Percentiles rank a stretch among this genome's conserved stretches.
Evolutionary conservation across 2,797 vertebrate genomes (phyloP).

Genomic region (Cuniculus paca): DNA sequence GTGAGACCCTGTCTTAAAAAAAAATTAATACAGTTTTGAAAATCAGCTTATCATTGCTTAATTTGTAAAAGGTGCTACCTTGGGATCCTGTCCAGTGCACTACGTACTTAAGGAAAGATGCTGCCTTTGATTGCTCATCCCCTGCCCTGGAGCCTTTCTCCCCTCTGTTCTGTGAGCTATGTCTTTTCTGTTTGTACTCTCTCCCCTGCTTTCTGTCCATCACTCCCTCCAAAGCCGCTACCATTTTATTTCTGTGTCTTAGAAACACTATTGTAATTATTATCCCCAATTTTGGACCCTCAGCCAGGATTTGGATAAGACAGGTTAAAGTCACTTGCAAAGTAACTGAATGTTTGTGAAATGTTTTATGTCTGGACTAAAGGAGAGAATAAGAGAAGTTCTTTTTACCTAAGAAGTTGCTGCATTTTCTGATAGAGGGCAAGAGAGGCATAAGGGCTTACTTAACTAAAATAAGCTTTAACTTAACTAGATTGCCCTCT

Average conservation of each 20-base stretch:
- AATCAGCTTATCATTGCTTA: not conserved
- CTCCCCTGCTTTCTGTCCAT: not conserved
- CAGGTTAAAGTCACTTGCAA: slow-evolving; percentile 45
- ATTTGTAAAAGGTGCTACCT: not conserved
- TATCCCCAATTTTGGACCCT: not conserved
- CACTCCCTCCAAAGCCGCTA: not conserved
- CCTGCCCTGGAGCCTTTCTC: not conserved
- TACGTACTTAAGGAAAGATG: not conserved
- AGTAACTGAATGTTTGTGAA: slow-evolving; percentile 60
- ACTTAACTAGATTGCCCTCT: slow-evolving; percentile 41
- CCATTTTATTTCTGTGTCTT: slow-evolving; percentile 32
- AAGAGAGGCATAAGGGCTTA: not conserved
- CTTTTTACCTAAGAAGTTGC: slow-evolving; percentile 51
- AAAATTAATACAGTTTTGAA: slow-evolving; percentile 37
- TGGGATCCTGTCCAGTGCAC: not conserved
- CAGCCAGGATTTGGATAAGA: slow-evolving; percentile 33
- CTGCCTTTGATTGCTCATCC: no score
- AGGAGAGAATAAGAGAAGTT: slow-evolving; percentile 43
- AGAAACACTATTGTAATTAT: slow-evolving; percentile 41
- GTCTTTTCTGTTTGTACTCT: not conserved
- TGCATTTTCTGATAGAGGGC: slow-evolving; percentile 43
- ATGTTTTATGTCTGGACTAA: slow-evolving; percentile 39
- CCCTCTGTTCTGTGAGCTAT: not conserved
- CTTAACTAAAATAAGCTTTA: slow-evolving; percentile 20
- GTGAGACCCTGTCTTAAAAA: not conserved